Conservation (phyloP, 1,140 invertebrate genomes). For the Aplysia californica region DNA sequence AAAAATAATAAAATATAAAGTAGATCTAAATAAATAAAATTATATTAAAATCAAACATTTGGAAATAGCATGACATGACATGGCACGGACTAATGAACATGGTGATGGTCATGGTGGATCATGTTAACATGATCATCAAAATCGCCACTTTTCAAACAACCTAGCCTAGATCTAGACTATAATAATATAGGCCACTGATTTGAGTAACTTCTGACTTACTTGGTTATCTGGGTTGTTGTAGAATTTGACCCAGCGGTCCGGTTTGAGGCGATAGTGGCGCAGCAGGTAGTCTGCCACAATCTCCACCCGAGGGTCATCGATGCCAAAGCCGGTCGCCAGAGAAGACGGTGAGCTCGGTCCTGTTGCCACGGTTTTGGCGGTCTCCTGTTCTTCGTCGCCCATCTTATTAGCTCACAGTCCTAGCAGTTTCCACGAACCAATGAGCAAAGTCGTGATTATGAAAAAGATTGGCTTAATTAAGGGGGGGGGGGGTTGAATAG, state of each 20-base stretch:
- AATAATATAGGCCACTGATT: no score
- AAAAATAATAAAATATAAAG: no score
- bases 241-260: constrained; percentile 27
- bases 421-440: neutral
- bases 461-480: neutral
- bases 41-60: no score
- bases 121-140: no score
- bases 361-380: neutral
- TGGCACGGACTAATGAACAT: no score
- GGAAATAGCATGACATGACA: no score
- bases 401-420: neutral
- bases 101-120: no score
- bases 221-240: constrained; percentile 25
- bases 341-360: constrained; percentile 14
- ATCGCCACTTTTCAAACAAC: no score
- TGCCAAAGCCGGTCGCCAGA: constrained; percentile 1
- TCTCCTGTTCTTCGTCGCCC: neutral
- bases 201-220: no score
- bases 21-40: no score
- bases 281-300: constrained; percentile 25
- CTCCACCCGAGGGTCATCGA: constrained; percentile 19
- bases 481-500: neutral
- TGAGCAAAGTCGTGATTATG: neutral
- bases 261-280: constrained; percentile 14
- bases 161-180: no score